Percentiles rank a stretch among this genome's conserved stretches.
Evolutionary conservation across 1,140 invertebrate genomes (phyloP).

Genomic region (Homarus americanus): DNA sequence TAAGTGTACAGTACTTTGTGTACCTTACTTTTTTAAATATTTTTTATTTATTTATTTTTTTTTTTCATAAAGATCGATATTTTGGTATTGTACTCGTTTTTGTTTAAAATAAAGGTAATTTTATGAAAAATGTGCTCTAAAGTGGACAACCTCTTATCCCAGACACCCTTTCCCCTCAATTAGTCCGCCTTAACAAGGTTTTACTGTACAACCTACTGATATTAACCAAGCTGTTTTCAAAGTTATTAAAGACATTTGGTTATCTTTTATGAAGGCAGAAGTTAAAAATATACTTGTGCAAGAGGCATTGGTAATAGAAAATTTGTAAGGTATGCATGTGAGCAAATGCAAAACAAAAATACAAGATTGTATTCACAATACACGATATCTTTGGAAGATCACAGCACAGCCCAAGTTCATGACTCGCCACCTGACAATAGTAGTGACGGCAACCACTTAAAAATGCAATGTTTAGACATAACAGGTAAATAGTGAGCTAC

Average conservation of each 20-base stretch:
- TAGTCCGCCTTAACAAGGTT: no score
- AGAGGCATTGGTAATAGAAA: not conserved
- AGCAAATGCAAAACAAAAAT: constrained; percentile 43
- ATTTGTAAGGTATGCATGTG: constrained; percentile 30
- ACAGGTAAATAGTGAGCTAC: constrained; percentile 1
- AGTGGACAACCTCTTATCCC: no score
- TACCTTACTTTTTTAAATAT: no score
- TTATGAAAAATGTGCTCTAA: no score
- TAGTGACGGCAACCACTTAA: not conserved
- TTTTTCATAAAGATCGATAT: no score
- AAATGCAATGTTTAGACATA: not conserved
- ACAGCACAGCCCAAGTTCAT: constrained; percentile 39
- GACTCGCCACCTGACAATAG: not conserved
- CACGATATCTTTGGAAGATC: constrained; percentile 58
- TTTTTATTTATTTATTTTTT: no score
- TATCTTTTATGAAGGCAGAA: not conserved
- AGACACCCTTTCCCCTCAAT: no score
- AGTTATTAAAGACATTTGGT: constrained; percentile 6
- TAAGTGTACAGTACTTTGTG: no score
- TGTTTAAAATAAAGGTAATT: no score
- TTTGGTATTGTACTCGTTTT: no score
- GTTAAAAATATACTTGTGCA: not conserved
- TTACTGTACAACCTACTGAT: no score
- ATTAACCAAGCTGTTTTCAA: not conserved
- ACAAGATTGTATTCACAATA: constrained; percentile 47